Percentiles rank a stretch among this genome's conserved stretches.
phyloP scores from a whole-genome alignment of 2,113 vertebrate genomes.

The Malurus melanocephalus region DNA sequence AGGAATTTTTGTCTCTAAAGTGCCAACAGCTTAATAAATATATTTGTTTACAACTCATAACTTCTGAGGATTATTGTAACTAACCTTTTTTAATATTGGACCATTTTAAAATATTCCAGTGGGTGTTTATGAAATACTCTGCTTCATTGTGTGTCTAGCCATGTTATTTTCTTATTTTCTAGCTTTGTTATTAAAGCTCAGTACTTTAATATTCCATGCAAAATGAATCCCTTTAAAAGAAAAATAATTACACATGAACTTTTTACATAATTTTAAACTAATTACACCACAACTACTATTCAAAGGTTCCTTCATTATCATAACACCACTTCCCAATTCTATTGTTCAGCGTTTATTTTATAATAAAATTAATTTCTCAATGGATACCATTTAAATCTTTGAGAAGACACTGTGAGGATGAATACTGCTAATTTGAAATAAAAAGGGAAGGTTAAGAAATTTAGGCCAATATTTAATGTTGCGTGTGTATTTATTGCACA shows the following conservation, averaged over 20 bases:
- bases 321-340: background rate
- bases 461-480: background rate
- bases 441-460: background rate
- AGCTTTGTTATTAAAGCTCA: background rate
- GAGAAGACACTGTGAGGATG: background rate
- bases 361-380: background rate
- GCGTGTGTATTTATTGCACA: background rate
- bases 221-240: slow-evolving; percentile 35
- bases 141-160: background rate
- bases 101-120: background rate
- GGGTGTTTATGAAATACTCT: background rate
- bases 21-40: background rate
- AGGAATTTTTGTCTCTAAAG: background rate
- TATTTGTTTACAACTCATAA: background rate
- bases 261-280: slow-evolving; percentile 37
- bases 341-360: background rate
- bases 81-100: background rate
- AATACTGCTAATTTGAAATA: background rate
- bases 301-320: background rate
- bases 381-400: background rate
- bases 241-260: slow-evolving; percentile 16
- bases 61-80: background rate
- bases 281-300: background rate
- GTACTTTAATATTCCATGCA: slow-evolving; percentile 18
- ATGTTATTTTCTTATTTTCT: background rate